Evolutionary conservation across 1,140 invertebrate species (phyloP), one percentile per base, ranked within the genome.

Genomic region (Meloidogyne exigua): DNA sequence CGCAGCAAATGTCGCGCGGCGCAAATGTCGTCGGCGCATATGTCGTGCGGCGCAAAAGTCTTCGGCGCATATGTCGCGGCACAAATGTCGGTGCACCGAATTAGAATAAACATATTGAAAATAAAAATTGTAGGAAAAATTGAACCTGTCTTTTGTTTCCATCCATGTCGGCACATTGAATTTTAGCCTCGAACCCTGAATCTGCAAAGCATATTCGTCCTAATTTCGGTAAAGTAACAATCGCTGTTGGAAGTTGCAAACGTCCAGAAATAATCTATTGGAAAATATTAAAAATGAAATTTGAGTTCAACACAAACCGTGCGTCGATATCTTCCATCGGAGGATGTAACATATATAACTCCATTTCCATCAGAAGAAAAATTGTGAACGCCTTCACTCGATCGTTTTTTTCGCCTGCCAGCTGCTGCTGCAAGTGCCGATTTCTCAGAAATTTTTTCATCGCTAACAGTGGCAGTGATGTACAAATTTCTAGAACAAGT

Each of bases 91-190:
- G n/a, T n/a, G n/a, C n/a, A n/a, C n/a, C 9, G 5, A 23, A n/a
- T 5, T 65, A 10, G 5, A 5, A 65, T 12, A 65, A 65, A 65
- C 9, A 65, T 10, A 9, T 87, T 3, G 7, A 32, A 32, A 32
- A n/a, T n/a, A 3, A 32, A 2, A 32, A 88, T 79, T 21, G 87
- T 85, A 81, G 88, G 88, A 23, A 87, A 87, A 88, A 88, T 88
- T 10, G 74, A 25, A 87, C 80, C 64, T 82, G 81, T 72, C 88
- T 80, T 64, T 86, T 69, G 5, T 81, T 79, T 39, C 89, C 89
- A 80, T 90, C 87, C 88, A 89, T 88, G 39, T 88, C 88, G 78
- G 86, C 85, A 64, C 87, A 87, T 77, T 89, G 89, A 79, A 90
- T 89, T 79, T 88, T 88, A 12, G 89, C 85, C 13, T 77, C 66